Percentiles rank a stretch among this genome's conserved stretches.
Evolutionary conservation across 2,797 vertebrate species (phyloP).

Genomic region (Smutsia gigantea): DNA sequence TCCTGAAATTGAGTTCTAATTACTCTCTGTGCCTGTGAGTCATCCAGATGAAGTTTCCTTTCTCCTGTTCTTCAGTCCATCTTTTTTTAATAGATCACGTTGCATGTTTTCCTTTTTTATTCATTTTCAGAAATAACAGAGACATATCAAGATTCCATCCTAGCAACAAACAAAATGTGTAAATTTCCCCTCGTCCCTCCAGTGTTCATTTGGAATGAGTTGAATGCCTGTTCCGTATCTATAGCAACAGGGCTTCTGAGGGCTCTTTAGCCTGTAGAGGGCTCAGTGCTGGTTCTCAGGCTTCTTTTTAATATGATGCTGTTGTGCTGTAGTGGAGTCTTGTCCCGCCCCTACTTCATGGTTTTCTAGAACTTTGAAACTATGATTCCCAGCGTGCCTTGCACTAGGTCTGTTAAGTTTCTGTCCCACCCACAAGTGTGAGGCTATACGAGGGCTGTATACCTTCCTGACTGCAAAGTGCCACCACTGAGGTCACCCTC

Average conservation of each 20-base stretch:
- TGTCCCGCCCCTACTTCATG: not conserved
- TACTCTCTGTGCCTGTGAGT: slow-evolving; percentile 52
- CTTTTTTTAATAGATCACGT: slow-evolving; percentile 39
- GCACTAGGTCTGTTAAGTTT: not conserved
- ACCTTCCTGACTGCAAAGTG: not conserved
- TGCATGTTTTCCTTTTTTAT: slow-evolving; percentile 20
- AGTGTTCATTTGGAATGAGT: not conserved
- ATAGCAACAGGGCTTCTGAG: not conserved
- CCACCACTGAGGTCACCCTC: not conserved
- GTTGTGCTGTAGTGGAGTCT: not conserved
- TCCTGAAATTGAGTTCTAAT: slow-evolving; percentile 67
- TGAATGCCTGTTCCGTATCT: not conserved
- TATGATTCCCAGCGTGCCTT: not conserved
- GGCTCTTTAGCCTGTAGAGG: not conserved
- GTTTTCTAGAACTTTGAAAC: not conserved
- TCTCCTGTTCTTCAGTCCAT: slow-evolving; percentile 53
- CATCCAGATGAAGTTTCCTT: slow-evolving; percentile 65
- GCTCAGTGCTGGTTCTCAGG: not conserved
- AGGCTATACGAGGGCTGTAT: too few relatives aligned
- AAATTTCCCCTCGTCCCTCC: not conserved
- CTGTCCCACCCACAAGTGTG: not conserved
- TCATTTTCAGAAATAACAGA: slow-evolving; percentile 57
- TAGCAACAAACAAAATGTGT: not conserved
- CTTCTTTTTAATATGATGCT: not conserved
- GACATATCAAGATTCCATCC: not conserved